Evolutionary conservation across 2,113 vertebrate genomes (phyloP), one percentile per base, ranked within the genome.

Genomic region (Leucoraja erinaceus): DNA sequence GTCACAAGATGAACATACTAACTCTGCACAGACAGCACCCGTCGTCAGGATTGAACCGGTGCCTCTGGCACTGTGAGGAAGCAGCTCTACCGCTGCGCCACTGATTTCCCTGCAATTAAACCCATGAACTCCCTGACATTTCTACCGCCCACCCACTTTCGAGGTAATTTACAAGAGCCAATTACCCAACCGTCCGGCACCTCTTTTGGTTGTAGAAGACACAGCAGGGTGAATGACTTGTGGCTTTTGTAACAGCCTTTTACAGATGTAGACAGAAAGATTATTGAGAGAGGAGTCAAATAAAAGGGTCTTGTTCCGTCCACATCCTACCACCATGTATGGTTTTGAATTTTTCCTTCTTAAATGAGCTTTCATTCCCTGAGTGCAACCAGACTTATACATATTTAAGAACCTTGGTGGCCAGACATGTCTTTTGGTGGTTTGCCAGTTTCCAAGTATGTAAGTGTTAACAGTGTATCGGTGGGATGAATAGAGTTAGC

Each of bases 341-440:
- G 59, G 25, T 61, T 86, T 61, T 25, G n/a, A 18, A 63, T 86
- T 63, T 63, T 63, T 25, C 28, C 83, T 86, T 63, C 59, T 86
- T 63, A 16, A 86, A 63, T n/a, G 11, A 84, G 56, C 25, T 61
- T 31, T 63, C 61, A 31, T 86, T 61, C 83, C 28, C 59, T 63
- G 59, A 86, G 83, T 63, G 63, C 28, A 86, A 86, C 59, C 83
- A 86, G 83, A 63, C 59, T 86, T 86, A 31, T 63, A 63, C 59
- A 31, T 86, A 18, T 7, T 63, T 86, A 14, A 86, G 59, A 63
- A 61, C 59, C 56, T 84, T 86, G 83, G 83, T 63, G 83, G 83
- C 59, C 83, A 86, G 83, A 86, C 90, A 47, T 91, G 63, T 72
- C 90, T 91, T 91, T n/a, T 91, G 68, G 90, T 72, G 70, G 33